phyloP scores from a whole-genome alignment of 2,797 vertebrate genomes.

The Squalus acanthias region DNA sequence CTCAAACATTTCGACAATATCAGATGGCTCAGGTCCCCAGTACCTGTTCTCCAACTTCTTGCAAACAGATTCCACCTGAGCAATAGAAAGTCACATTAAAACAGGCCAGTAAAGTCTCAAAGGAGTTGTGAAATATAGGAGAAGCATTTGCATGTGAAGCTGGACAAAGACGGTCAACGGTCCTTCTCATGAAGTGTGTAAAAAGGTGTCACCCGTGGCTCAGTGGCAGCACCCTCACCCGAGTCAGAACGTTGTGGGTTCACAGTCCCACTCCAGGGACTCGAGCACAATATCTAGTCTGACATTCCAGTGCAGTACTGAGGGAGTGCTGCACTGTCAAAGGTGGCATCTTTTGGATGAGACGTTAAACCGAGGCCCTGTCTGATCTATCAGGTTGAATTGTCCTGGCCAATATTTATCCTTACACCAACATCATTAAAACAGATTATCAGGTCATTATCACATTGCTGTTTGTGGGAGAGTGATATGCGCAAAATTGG shows the following conservation, averaged over 20 bases:
- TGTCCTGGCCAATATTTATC: background rate
- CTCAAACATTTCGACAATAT: slow-evolving; percentile 85
- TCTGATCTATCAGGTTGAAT: background rate
- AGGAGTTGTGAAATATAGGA: background rate
- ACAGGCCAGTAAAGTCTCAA: background rate
- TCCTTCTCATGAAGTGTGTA: background rate
- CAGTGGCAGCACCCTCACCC: background rate
- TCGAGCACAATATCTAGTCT: no score
- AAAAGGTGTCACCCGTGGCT: background rate
- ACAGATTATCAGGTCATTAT: background rate
- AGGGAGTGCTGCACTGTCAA: background rate
- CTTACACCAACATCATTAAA: background rate
- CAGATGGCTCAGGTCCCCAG: slow-evolving; percentile 86
- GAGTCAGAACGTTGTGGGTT: background rate
- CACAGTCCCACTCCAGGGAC: background rate
- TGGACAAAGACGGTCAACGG: background rate
- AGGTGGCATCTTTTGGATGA: background rate
- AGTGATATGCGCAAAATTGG: background rate
- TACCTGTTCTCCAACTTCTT: slow-evolving; percentile 64
- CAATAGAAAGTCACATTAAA: background rate
- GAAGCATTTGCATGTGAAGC: background rate
- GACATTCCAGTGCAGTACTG: background rate
- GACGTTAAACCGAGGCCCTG: background rate
- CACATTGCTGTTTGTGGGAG: background rate
- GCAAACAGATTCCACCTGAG: slow-evolving; percentile 61